Evolutionary conservation across 2,888 invertebrate species (phyloP), one percentile per base, ranked within the genome.

Genomic region (Epistrophella euchroma): DNA sequence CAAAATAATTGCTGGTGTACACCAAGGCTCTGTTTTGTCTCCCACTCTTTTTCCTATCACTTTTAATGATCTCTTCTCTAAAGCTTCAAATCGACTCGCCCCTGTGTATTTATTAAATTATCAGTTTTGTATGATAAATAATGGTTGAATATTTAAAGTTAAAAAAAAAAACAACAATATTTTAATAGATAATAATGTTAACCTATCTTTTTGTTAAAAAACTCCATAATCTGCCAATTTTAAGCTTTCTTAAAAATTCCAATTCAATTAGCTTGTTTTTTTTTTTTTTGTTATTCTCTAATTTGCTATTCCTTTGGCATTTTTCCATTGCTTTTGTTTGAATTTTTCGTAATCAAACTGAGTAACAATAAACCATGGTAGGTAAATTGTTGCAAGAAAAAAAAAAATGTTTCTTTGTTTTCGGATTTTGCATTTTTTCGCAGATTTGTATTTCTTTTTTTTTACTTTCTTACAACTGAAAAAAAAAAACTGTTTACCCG

Each of bases 401-500:
- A 43, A 62, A 62, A 15, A 11, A 66, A 66, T 50, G 10, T 68
- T 37, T 50, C 52, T 68, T 68, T 68, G 68, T 68, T 52, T 68
- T 37, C 22, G 32, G 35, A 52, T 68, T 68, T 68, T 52, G 50
- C 68, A 68, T 68, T 68, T 28, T 62, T n/a, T 22, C 19, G 6
- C 22, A 11, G 7, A 2, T 32, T 50, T 66, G 17, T 35, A 22
- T 22, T 19, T 15, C 11, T 7, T 19, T 6, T 32, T 19, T n/a
- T 35, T 15, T 64, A 1, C 13, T 45, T 32, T 47, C 13, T 28
- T 45, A 17, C 6, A 37, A 37, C 5, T 37, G 4, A 68, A 50
- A 35, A 52, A 50, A 35, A 52, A 47, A 68, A 68, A 68, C 25
- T 37, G 50, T 68, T 68, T 37, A 37, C 35, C 32, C 35, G n/a